Evolutionary conservation across 2,888 invertebrate genomes (phyloP).

Genomic region (Vannuccia rotundouncinata): DNA sequence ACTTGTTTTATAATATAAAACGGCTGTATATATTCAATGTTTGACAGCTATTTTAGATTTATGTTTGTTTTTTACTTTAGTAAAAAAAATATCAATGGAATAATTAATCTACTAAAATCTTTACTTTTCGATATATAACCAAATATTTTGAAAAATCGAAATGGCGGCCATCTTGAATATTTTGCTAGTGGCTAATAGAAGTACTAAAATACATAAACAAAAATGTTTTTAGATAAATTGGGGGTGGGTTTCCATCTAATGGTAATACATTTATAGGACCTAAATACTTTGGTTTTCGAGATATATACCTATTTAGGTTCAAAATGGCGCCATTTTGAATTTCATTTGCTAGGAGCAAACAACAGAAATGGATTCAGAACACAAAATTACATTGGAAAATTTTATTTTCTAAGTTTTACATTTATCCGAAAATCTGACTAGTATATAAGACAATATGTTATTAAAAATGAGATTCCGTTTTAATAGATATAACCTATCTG

Average conservation of each 20-base stretch:
- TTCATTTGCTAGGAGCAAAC: neutral
- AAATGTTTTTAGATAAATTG: too few relatives aligned
- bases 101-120: neutral
- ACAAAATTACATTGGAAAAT: neutral
- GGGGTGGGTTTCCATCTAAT: too few relatives aligned
- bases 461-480: too few relatives aligned
- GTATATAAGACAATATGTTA: too few relatives aligned
- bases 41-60: conserved; percentile 20
- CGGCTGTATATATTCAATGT: neutral
- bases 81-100: neutral
- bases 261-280: neutral
- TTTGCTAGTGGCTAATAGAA: too few relatives aligned
- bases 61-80: conserved; percentile 7
- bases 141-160: too few relatives aligned
- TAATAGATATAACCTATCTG: neutral
- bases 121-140: too few relatives aligned
- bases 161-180: too few relatives aligned
- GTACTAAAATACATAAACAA: too few relatives aligned
- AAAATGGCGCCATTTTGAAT: neutral
- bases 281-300: neutral
- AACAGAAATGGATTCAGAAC: neutral
- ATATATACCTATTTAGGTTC: too few relatives aligned
- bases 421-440: neutral
- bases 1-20: neutral
- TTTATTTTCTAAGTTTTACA: neutral